phyloP scores from a whole-genome alignment of 2,113 vertebrate species.

The Cottus gobio region DNA sequence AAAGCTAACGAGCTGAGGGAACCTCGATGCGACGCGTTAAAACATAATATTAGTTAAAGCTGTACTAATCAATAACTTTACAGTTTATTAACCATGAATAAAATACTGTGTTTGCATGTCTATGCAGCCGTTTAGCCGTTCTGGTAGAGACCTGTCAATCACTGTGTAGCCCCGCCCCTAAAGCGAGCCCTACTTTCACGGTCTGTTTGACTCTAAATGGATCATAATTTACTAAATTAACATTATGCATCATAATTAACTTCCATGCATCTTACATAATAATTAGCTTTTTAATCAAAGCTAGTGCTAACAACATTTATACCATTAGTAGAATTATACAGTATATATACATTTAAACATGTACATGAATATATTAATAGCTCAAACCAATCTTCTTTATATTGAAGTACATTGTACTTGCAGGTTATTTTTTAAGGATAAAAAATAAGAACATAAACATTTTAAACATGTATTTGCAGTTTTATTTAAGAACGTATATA shows the following conservation, averaged over 20 bases:
- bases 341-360: background rate
- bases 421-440: background rate
- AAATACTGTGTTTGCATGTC: background rate
- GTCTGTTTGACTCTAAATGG: too few species aligned
- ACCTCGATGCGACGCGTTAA: background rate
- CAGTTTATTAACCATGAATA: background rate
- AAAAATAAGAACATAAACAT: background rate
- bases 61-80: background rate
- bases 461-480: background rate
- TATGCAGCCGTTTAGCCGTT: too few species aligned
- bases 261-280: too few species aligned
- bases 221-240: too few species aligned
- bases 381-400: background rate
- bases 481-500: too few species aligned
- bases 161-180: too few species aligned
- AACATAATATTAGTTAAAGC: background rate
- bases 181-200: too few species aligned
- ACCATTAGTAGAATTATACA: background rate
- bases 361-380: background rate
- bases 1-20: background rate
- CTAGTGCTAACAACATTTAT: background rate
- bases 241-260: too few species aligned
- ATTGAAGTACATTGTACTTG: background rate
- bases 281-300: too few species aligned
- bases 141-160: too few species aligned